These are phyloP conservation scores for Cephalopterus ornatus DNA, from an alignment of 2,113 vertebrate genomes.

Conservation along the genomic window DNA sequence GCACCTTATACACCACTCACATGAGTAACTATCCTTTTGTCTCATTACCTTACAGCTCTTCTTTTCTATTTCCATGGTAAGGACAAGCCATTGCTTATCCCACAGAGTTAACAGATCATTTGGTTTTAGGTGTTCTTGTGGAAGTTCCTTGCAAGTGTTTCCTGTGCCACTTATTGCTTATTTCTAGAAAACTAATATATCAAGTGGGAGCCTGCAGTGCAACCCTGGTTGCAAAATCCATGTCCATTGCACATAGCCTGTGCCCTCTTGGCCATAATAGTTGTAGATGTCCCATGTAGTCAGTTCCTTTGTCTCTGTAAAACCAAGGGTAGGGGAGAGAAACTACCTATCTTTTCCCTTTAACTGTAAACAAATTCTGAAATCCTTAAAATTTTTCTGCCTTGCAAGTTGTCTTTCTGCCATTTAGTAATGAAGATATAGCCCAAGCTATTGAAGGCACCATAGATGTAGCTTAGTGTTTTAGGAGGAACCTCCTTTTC, in stretches of 20 bases:
- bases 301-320: background rate
- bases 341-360: background rate
- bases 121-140: background rate
- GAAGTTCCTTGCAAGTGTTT: background rate
- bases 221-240: background rate
- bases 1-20: background rate
- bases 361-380: background rate
- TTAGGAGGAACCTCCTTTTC: background rate
- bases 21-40: background rate
- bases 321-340: background rate
- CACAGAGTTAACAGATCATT: background rate
- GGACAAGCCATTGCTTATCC: background rate
- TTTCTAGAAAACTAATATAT: background rate
- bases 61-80: background rate
- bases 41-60: background rate
- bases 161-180: background rate
- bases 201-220: background rate
- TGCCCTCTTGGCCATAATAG: background rate
- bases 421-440: background rate
- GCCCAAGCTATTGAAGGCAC: background rate
- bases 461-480: background rate
- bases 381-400: background rate
- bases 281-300: background rate
- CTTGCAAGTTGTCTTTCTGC: background rate
- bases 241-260: accelerated